A percentile compares a stretch with the other conserved stretches of the same genome.
Evolutionary conservation across 1,140 invertebrate genomes (phyloP).

Genomic region (Lasaia peninsularis): DNA sequence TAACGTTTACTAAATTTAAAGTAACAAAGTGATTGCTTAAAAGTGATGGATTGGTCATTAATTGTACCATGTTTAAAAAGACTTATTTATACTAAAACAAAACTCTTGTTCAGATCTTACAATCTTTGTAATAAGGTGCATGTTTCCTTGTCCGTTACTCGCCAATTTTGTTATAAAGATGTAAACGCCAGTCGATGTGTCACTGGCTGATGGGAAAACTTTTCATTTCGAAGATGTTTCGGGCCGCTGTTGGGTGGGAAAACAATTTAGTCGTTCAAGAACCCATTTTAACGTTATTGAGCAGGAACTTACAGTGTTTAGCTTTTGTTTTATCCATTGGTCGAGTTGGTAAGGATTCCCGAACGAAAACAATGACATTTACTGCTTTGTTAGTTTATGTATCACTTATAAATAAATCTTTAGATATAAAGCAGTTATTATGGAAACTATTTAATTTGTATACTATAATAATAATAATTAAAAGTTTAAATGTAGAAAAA

Average conservation of each 20-base stretch:
- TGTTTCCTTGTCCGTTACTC: conserved; percentile 51
- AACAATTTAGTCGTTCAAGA: conserved; percentile 69
- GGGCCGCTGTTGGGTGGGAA: conserved; percentile 52
- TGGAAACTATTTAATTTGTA: no score
- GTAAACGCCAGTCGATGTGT: conserved; percentile 72
- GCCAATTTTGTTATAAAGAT: conserved; percentile 70
- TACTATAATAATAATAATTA: no score
- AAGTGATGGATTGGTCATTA: conserved; percentile 66
- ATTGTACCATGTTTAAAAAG: conserved; percentile 55
- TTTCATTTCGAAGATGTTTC: conserved; percentile 73
- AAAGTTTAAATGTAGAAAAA: no score
- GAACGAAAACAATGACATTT: no score
- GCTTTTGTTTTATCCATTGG: conserved; percentile 31
- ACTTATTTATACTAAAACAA: conserved; percentile 6
- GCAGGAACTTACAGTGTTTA: conserved; percentile 51
- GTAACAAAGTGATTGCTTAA: conserved; percentile 14
- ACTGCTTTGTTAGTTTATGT: no score
- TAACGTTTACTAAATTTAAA: not conserved
- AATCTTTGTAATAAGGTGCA: conserved; percentile 47
- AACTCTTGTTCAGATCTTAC: not conserved
- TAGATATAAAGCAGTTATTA: no score
- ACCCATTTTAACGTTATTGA: conserved; percentile 72
- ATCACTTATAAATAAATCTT: no score
- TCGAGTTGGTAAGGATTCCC: no score
- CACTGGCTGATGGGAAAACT: conserved; percentile 71